phyloP scores from a whole-genome alignment of 2,888 invertebrate species.

The Melinaea marsaeus region DNA sequence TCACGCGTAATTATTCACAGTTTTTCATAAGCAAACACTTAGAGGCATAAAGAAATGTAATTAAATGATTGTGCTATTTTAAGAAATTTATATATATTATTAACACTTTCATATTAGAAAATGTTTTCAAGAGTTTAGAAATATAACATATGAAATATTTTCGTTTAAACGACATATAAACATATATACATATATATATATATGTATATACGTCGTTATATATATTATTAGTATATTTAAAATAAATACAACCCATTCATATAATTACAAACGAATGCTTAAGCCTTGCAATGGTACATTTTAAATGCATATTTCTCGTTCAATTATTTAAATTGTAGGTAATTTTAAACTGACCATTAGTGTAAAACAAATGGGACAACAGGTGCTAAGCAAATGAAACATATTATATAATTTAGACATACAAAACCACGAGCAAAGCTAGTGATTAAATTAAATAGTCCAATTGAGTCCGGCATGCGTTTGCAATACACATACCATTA shows the following conservation, averaged over 20 bases:
- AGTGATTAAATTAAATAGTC: conserved; percentile 39
- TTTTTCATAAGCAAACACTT: conserved; percentile 2
- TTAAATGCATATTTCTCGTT: neutral
- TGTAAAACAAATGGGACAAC: conserved; percentile 17
- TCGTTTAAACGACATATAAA: too few species aligned
- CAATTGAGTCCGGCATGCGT: conserved; percentile 39
- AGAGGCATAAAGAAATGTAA: neutral
- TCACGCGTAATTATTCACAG: conserved; percentile 16
- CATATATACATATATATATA: too few species aligned
- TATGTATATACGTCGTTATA: too few species aligned
- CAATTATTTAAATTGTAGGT: conserved; percentile 4
- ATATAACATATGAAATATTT: too few species aligned
- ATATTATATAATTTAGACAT: conserved; percentile 31
- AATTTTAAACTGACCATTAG: conserved; percentile 9
- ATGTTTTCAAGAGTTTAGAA: neutral
- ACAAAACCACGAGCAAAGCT: conserved; percentile 36
- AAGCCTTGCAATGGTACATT: neutral
- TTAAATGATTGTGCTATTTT: neutral
- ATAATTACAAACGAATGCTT: neutral
- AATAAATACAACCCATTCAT: neutral
- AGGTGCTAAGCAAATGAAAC: conserved; percentile 21
- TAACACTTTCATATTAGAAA: neutral
- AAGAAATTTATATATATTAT: neutral
- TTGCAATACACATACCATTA: conserved; percentile 62
- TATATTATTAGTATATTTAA: neutral